phyloP scores from a whole-genome alignment of 2,888 invertebrate genomes.

The Eristalinus sepulchralis region DNA sequence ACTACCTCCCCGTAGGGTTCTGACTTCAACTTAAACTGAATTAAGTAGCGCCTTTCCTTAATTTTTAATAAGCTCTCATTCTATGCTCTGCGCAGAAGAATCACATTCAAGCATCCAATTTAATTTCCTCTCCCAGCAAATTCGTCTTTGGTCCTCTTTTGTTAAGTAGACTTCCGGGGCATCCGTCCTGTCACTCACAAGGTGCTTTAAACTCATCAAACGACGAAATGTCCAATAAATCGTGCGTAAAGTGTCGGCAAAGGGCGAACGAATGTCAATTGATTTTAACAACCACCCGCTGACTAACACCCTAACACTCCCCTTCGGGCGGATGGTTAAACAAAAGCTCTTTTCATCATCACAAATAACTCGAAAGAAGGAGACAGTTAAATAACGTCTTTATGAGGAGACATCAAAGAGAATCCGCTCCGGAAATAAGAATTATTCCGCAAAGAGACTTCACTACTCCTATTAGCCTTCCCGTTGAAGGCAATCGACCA shows the following conservation, averaged over 20 bases:
- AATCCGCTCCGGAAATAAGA: conserved; percentile 24
- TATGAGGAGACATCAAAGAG: conserved; percentile 6
- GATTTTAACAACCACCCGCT: neutral
- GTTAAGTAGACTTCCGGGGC: neutral
- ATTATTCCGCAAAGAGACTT: neutral
- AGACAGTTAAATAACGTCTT: neutral
- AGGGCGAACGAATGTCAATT: neutral
- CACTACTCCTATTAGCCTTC: neutral
- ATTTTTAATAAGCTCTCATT: neutral
- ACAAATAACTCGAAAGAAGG: neutral
- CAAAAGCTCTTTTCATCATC: conserved; percentile 5
- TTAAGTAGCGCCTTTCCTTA: neutral
- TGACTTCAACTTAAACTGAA: too few relatives aligned
- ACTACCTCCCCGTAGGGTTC: too few relatives aligned
- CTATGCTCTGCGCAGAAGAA: neutral
- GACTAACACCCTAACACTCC: too few relatives aligned
- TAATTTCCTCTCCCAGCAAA: neutral
- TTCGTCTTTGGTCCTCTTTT: neutral
- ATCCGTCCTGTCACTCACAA: neutral
- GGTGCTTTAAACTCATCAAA: neutral
- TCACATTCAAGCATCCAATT: neutral
- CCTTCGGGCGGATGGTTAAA: neutral
- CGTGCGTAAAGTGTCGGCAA: neutral
- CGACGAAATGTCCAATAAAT: neutral
- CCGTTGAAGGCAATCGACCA: neutral